Base-by-base conservation (phyloP, 2,888 invertebrate species). In the Boloria selene region DNA sequence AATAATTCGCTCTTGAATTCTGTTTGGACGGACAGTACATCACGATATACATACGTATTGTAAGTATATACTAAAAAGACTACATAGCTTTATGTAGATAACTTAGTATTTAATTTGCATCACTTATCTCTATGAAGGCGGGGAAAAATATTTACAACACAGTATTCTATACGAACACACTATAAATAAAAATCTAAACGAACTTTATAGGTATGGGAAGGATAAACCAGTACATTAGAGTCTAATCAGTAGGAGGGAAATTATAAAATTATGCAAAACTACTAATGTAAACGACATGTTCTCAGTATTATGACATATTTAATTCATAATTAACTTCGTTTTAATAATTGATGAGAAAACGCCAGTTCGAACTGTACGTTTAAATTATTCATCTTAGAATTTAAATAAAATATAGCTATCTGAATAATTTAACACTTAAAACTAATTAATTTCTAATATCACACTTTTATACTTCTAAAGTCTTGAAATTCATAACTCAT, bases 381-480 rank as follows among this genome's bases (percentile, higher is more conserved):
- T 22, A n/a, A 64, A 61, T 13, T 13, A 5, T 60, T 17, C 44
- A 38, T 60, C 42, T 58, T 58, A 56, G 44, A 58, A 59, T 51
- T 64, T 59, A 61, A 53, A 64, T 53, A 61, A 64, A 58, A 64
- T 64, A 68, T 61, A 70, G 50, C 61, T 70, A 67, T 67, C 26
- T 64, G 56, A 87, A 88, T 88, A 88, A 87, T 84, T 88, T 89
- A 90, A 84, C 84, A 81, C 86, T 86, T 87, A 88, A 0, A 71
- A 53, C 53, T 80, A 83, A 72, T 75, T 86, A 81, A 68, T 55
- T 55, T 74, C 88, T 91, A 92, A 86, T 92, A 92, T 91, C 91
- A 91, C 91, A 91, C 87, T 87, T 86, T 71, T 66, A 74, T 74
- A 68, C 13, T 51, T 61, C 60, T 61, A 65, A 38, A 63, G 63